Evolutionary conservation across 2,888 invertebrate species (phyloP).

Genomic region (Muschampia plurimacula): DNA sequence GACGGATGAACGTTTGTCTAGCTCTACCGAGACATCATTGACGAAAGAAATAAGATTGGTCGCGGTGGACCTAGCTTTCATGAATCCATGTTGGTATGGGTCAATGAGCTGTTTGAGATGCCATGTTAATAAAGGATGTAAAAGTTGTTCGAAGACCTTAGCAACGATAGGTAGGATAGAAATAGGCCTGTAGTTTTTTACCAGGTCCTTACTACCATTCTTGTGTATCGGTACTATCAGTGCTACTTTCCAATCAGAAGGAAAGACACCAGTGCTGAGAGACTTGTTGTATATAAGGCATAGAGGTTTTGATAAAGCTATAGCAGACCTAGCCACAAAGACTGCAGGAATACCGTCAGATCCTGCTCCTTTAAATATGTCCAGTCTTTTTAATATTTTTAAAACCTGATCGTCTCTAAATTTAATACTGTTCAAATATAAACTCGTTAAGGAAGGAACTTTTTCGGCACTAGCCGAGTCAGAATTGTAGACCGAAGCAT

Average conservation of each 20-base stretch:
- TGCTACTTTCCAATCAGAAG: neutral
- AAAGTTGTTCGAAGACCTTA: neutral
- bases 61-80: neutral
- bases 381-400: conserved; percentile 11
- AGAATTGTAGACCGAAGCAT: neutral
- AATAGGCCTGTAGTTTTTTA: neutral
- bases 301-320: neutral
- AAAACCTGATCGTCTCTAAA: neutral
- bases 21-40: neutral
- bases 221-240: neutral
- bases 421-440: neutral
- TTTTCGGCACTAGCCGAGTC: neutral
- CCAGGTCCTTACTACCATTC: neutral
- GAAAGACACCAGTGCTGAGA: neutral
- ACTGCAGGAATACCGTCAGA: conserved; percentile 2
- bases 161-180: neutral
- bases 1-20: neutral
- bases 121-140: neutral
- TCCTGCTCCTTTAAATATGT: conserved; percentile 3
- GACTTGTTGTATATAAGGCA: neutral
- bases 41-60: neutral
- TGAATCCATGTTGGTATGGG: neutral
- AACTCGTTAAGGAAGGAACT: neutral
- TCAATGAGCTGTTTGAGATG: neutral
- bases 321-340: neutral